Evolutionary conservation across 2,797 vertebrate species (phyloP), one percentile per base, ranked within the genome.

Genomic region (Sciurus vulgaris): DNA sequence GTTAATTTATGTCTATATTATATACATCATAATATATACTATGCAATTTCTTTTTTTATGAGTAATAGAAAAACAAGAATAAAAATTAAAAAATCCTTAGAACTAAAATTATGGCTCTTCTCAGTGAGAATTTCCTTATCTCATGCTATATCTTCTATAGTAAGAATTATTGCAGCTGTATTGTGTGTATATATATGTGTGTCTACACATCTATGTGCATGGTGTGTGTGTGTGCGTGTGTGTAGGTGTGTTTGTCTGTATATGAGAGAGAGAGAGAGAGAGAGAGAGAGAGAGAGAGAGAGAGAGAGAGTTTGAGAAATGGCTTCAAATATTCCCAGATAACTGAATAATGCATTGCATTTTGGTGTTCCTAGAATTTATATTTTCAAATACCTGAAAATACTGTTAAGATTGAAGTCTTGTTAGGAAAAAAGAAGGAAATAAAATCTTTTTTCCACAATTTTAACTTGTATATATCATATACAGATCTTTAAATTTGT

Each of bases 1-100:
- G 87, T 81, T 89, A 79, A 59, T 86, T 63, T 22, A 30, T 56
- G 67, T 95, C 69, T 79, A 63, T 44, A 18, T 67, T 74, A 70
- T 30, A 33, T 76, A 18, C 10, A 51, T 11, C 49, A 6, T 49
- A 67, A 78, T 41, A 15, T 76, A 63, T n/a, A 54, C 1, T 65
- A 41, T 61, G 65, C 3, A 76, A 18, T 70, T n/a, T 35, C 24
- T 4, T 14, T 77, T 41, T 61, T 49, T 3, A 5, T 63, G 1
- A 61, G 6, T 86, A 1, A 83, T 26, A 35, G 24, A 33, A 49
- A 30, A 86, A 61, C 11, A 59, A 72, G 56, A 54, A 20, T 38
- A 8, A 44, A 89, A 65, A n/a, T 5, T 70, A 70, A 35, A 44
- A 15, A 61, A 79, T 38, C 13, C 8, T 44, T 22, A 83, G 28